Evolutionary conservation across 2,888 invertebrate genomes (phyloP).

Genomic region (Isotomurus palustris): DNA sequence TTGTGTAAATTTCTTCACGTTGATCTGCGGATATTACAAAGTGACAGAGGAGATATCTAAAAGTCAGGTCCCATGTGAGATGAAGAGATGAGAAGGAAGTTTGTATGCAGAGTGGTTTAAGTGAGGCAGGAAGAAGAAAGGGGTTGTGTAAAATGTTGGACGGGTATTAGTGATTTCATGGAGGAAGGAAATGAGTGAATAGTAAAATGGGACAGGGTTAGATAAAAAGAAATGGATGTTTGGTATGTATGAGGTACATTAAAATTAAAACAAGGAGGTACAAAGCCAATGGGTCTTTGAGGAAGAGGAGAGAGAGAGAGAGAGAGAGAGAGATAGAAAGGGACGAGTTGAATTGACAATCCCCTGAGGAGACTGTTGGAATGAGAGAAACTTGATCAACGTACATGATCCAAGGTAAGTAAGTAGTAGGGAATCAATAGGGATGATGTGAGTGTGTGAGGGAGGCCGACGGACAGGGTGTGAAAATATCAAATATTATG

Average conservation of each 20-base stretch:
- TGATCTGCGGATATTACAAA: constrained; percentile 9
- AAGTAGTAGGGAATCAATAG: constrained; percentile 37
- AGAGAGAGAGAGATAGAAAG: no score
- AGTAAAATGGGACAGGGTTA: constrained; percentile 4
- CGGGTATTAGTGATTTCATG: constrained; percentile 13
- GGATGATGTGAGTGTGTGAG: constrained; percentile 24
- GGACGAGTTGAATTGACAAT: no score
- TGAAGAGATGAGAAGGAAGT: constrained; percentile 13
- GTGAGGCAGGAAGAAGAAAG: constrained; percentile 6
- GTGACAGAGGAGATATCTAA: background rate
- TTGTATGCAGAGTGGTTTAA: constrained; percentile 14
- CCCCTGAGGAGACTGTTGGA: constrained; percentile 3
- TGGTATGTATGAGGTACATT: constrained; percentile 27
- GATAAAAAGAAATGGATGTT: constrained; percentile 11
- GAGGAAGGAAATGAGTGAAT: constrained; percentile 18
- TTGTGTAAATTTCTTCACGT: constrained; percentile 9
- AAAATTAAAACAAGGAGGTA: constrained; percentile 39
- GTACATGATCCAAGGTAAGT: constrained; percentile 30
- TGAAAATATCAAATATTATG: constrained; percentile 38
- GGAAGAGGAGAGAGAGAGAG: constrained; percentile 1
- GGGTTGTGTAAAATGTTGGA: constrained; percentile 1
- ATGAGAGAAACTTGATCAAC: constrained; percentile 34
- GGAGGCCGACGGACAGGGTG: constrained; percentile 10
- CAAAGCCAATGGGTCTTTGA: constrained; percentile 5
- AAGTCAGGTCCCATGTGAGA: constrained; percentile 7